Base-by-base conservation (phyloP, 2,113 vertebrate species). In the Mastomys coucha region DNA sequence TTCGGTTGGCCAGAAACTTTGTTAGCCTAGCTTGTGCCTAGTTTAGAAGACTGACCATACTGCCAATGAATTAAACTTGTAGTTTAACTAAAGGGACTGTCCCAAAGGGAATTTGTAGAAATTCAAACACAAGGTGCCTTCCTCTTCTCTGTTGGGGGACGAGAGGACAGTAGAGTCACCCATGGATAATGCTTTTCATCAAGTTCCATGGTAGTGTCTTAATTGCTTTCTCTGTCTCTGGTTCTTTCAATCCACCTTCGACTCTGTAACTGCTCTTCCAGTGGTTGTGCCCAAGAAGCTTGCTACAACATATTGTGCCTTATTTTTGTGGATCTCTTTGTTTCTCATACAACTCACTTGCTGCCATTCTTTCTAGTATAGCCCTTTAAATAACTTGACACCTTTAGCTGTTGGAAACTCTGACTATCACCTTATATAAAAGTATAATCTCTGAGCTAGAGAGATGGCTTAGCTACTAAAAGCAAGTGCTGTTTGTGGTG, bases 331-430 rank as follows among this genome's bases (percentile, higher is more conserved):
- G 28, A 24, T 73, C 42, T 58, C 67, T 45, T 45, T 75, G 63
- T 86, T 26, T 24, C 85, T 82, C 53, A 58, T n/a, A 76, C 81
- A 93, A 53, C 26, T 82, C 49, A 51, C 76, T 93, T 92, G 49
- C 69, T 78, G 12, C 7, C 4, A 0, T 63, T 73, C 11, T 4
- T 16, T 42, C 39, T 70, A 42, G 19, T 26, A 51, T 13, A 65
- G 42, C 26, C 56, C 78, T 51, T 51, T 45, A 13, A 45, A 42
- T 63, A 53, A 36, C 10, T 31, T 9, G 3, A 70, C 0, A 1
- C 80, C n/a, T 28, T 42, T 42, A 85, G 60, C 39, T 9, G 33
- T 53, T 81, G 45, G 31, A 56, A 65, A 1, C n/a, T 85, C 11
- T 63, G 90, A 39, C n/a, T 78, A 26, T 73, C n/a, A 63, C 17